Conservation (phyloP, 2,113 vertebrate species). For the Oenanthe oenanthe region DNA sequence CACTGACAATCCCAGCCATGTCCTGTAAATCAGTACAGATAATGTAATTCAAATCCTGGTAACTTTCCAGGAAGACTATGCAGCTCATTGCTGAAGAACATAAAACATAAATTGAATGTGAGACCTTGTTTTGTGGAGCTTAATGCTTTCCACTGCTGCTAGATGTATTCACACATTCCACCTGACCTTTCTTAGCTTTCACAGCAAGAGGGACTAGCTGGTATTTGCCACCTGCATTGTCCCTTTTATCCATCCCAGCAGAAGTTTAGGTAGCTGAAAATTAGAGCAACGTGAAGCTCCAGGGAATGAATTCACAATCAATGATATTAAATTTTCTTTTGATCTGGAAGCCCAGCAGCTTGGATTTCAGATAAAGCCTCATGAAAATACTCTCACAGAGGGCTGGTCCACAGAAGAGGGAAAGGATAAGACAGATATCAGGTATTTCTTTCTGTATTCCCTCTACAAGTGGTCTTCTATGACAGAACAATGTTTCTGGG, state of each 20-base stretch:
- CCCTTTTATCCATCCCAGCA: neutral
- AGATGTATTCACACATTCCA: conserved; percentile 29
- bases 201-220: neutral
- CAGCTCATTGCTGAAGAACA: neutral
- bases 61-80: neutral
- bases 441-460: neutral
- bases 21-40: conserved; percentile 34
- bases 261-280: conserved; percentile 31
- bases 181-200: conserved; percentile 11
- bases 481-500: neutral
- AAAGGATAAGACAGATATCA: neutral
- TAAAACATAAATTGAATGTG: conserved; percentile 43
- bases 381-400: neutral
- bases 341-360: neutral
- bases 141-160: conserved; percentile 14
- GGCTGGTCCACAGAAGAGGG: neutral
- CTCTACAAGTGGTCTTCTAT: neutral
- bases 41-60: conserved; percentile 45
- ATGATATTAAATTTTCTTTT: neutral
- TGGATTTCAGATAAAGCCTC: neutral
- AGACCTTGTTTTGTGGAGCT: conserved; percentile 29
- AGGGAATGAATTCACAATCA: conserved; percentile 8
- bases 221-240: neutral
- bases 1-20: neutral
- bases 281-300: conserved; percentile 6